These are phyloP conservation scores for Nymphalis c-album DNA, from an alignment of 2,888 invertebrate species.

Conservation along the genomic window DNA sequence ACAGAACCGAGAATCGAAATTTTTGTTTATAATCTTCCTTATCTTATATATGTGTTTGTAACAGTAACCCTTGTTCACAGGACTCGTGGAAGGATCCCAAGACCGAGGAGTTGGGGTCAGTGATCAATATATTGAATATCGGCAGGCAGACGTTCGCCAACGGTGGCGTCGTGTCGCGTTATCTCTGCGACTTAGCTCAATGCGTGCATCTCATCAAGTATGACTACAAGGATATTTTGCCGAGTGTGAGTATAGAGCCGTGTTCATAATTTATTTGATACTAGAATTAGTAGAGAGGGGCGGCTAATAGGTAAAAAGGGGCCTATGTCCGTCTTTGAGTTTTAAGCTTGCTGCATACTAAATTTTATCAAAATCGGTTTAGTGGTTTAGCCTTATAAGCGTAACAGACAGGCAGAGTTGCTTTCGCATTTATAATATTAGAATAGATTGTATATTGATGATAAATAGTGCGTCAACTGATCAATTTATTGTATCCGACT, in stretches of 20 bases:
- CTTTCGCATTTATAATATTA: too few species aligned
- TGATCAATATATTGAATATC: constrained; percentile 82
- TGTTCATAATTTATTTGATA: too few species aligned
- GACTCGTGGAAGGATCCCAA: constrained; percentile 83
- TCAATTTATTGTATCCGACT: too few species aligned
- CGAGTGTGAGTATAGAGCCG: constrained; percentile 56
- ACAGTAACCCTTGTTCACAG: constrained; percentile 53
- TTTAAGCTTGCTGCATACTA: too few species aligned
- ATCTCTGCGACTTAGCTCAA: constrained; percentile 84
- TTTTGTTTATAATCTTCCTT: neutral
- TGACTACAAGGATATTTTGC: constrained; percentile 85
- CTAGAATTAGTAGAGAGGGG: too few species aligned
- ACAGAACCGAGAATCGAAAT: neutral
- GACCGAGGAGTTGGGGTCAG: constrained; percentile 79
- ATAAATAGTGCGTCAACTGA: too few species aligned
- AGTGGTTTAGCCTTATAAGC: too few species aligned
- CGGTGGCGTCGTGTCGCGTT: constrained; percentile 81
- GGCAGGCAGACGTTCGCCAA: constrained; percentile 78
- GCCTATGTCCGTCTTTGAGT: too few species aligned
- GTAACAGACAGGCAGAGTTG: too few species aligned
- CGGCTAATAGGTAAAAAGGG: too few species aligned
- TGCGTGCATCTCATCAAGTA: constrained; percentile 84
- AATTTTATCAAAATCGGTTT: too few species aligned
- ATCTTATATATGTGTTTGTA: neutral
- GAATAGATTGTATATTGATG: too few species aligned